These are phyloP conservation scores for Accipiter cooperii DNA, from an alignment of 2,113 vertebrate species.

Conservation along the genomic window DNA sequence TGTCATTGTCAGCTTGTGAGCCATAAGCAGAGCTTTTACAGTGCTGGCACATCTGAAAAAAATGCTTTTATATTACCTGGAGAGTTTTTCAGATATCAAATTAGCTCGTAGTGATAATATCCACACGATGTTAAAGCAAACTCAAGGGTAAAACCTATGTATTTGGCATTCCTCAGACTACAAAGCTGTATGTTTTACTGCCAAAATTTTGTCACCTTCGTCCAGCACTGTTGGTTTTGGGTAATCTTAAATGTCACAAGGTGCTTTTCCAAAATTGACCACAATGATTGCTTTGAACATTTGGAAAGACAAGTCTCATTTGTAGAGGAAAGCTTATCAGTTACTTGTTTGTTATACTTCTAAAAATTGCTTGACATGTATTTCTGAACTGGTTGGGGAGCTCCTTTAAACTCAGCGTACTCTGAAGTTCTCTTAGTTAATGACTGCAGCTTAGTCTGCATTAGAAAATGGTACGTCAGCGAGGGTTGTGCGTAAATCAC, in stretches of 20 bases:
- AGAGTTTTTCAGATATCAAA: background rate
- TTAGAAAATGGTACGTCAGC: constrained; percentile 3
- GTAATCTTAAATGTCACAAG: background rate
- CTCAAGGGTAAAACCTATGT: background rate
- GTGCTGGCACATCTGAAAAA: background rate
- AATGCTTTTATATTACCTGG: background rate
- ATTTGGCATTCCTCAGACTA: background rate
- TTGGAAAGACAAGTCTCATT: background rate
- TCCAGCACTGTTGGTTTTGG: background rate
- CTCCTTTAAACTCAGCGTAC: background rate
- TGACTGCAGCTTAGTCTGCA: constrained; percentile 28
- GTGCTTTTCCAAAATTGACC: background rate
- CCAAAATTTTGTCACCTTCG: background rate
- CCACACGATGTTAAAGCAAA: background rate
- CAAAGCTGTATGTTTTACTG: background rate
- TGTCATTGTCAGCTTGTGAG: background rate
- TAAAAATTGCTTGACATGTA: background rate
- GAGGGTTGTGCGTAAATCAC: background rate
- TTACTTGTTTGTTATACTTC: background rate
- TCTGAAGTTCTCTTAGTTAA: constrained; percentile 17
- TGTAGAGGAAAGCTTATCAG: background rate
- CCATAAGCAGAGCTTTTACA: background rate
- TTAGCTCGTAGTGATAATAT: background rate
- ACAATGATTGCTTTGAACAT: background rate
- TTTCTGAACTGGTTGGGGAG: background rate